These are phyloP conservation scores for Menidia beryllina DNA, from an alignment of 2,113 vertebrate genomes.

Conservation along the genomic window DNA sequence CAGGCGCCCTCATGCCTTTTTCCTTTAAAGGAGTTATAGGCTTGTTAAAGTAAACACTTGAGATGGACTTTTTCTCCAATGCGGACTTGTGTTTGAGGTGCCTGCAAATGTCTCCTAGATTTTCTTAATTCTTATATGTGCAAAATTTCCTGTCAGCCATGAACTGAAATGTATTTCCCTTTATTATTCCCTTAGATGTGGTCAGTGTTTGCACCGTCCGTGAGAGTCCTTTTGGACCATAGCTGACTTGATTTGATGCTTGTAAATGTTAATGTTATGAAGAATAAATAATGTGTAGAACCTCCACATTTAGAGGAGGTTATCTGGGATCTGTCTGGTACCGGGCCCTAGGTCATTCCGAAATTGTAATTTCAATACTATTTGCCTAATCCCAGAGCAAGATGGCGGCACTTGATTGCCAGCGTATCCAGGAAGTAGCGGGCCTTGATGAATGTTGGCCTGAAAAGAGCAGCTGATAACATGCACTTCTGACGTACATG, in stretches of 20 bases:
- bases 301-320: constrained; percentile 25
- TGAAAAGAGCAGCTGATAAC: constrained; percentile 60
- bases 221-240: too few species aligned
- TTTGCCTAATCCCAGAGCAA: constrained; percentile 70
- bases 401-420: constrained; percentile 68
- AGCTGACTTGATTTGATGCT: constrained; percentile 18
- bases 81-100: too few species aligned
- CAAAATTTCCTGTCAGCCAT: too few species aligned
- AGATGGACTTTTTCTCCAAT: too few species aligned
- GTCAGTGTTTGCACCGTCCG: too few species aligned
- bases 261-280: constrained; percentile 3
- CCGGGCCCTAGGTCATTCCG: constrained; percentile 26
- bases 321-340: constrained; percentile 37
- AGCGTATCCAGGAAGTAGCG: constrained; percentile 56
- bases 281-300: constrained; percentile 26
- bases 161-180: too few species aligned
- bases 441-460: constrained; percentile 65
- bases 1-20: too few species aligned
- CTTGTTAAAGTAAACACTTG: too few species aligned
- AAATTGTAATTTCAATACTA: constrained; percentile 62
- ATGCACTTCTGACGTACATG: constrained; percentile 35
- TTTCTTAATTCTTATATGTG: too few species aligned
- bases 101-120: too few species aligned
- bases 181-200: too few species aligned
- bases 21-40: too few species aligned